phyloP scores from a whole-genome alignment of 2,113 vertebrate genomes.

The Tetraodon nigroviridis region DNA sequence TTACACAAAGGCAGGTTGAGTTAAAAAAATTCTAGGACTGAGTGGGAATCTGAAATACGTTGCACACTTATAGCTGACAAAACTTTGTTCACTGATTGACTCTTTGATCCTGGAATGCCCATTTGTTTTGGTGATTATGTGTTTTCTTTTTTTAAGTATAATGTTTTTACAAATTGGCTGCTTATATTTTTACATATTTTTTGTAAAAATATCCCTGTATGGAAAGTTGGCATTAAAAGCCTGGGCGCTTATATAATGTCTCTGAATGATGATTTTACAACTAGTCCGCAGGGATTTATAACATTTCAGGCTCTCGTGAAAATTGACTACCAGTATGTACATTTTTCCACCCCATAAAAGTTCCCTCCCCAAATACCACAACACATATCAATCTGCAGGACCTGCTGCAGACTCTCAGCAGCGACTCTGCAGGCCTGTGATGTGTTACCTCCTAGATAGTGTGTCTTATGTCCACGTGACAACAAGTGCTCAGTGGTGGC shows the following conservation, averaged over 20 bases:
- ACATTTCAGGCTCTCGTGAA: constrained; percentile 23
- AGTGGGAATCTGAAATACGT: neutral
- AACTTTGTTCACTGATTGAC: too few relatives aligned
- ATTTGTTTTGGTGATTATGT: too few relatives aligned
- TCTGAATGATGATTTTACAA: constrained; percentile 20
- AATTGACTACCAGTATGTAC: constrained; percentile 11
- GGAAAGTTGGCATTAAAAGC: neutral
- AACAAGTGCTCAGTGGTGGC: constrained; percentile 35
- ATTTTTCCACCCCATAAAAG: constrained; percentile 47
- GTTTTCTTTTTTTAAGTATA: too few relatives aligned
- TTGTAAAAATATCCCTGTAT: constrained; percentile 4
- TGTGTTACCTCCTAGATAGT: constrained; percentile 32
- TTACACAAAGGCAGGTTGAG: neutral
- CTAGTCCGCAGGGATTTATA: constrained; percentile 20
- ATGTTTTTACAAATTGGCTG: too few relatives aligned
- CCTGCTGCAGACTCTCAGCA: constrained; percentile 22
- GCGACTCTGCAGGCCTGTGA: constrained; percentile 28
- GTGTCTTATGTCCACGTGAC: constrained; percentile 48
- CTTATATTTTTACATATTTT: neutral
- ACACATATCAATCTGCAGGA: constrained; percentile 30
- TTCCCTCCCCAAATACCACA: constrained; percentile 31
- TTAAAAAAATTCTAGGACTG: neutral
- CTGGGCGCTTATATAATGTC: neutral
- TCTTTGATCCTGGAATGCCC: too few relatives aligned
- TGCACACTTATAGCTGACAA: too few relatives aligned